phyloP scores from a whole-genome alignment of 1,140 invertebrate species.

The Zaprionus nigranus region DNA sequence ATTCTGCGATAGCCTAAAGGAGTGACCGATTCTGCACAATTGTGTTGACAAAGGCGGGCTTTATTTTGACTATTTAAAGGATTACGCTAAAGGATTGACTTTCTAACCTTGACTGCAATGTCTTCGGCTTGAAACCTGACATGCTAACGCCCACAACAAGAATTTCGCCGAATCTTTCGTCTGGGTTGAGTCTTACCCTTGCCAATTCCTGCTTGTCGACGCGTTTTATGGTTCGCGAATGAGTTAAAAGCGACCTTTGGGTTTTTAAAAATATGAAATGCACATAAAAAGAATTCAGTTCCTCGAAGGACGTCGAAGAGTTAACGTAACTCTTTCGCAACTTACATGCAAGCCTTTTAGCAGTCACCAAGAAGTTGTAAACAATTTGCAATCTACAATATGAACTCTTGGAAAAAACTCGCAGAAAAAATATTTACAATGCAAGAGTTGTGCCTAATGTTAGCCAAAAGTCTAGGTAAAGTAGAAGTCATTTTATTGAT shows the following conservation, averaged over 20 bases:
- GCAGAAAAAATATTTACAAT: conserved; percentile 15
- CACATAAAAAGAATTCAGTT: conserved; percentile 58
- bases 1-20: conserved; percentile 54
- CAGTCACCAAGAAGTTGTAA: conserved; percentile 40
- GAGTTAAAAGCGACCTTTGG: conserved; percentile 61
- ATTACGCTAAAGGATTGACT: conserved; percentile 84
- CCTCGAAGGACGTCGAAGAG: conserved; percentile 70
- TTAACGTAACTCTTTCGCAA: conserved; percentile 81
- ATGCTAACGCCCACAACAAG: conserved; percentile 63
- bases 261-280: conserved; percentile 56
- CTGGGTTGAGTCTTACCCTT: neutral
- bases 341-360: conserved; percentile 72
- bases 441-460: conserved; percentile 49
- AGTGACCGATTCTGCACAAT: conserved; percentile 52
- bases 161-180: conserved; percentile 61
- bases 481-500: conserved; percentile 1
- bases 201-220: conserved; percentile 14
- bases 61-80: conserved; percentile 84
- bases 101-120: conserved; percentile 71
- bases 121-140: conserved; percentile 25
- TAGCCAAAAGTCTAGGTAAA: conserved; percentile 46
- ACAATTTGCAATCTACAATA: conserved; percentile 28
- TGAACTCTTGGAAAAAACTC: conserved; percentile 33
- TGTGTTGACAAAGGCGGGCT: conserved; percentile 82
- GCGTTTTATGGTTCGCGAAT: conserved; percentile 60